A percentile compares a stretch with the other conserved stretches of the same genome.
Evolutionary conservation across 2,113 vertebrate genomes (phyloP).

Genomic region (Sterna hirundo): DNA sequence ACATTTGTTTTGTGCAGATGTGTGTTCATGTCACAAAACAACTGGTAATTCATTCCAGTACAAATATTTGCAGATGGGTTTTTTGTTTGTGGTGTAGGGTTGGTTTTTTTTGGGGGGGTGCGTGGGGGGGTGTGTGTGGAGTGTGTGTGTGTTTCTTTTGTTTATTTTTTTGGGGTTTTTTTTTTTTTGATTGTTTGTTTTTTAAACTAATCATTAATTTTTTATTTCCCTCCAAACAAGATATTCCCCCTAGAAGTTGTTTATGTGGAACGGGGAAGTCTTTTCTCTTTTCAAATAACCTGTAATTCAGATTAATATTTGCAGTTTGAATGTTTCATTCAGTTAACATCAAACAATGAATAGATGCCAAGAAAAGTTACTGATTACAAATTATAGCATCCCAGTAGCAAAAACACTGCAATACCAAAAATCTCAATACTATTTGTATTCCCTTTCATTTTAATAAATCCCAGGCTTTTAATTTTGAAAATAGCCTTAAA

Average conservation of each 20-base stretch:
- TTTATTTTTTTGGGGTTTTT: background rate
- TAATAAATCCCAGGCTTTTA: background rate
- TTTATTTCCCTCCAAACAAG: background rate
- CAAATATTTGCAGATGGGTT: background rate
- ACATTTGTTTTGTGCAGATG: background rate
- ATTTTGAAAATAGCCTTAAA: background rate
- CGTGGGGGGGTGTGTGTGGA: no score
- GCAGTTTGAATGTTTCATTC: background rate
- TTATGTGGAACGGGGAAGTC: background rate
- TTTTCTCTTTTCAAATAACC: background rate
- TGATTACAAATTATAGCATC: background rate
- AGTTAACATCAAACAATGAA: background rate
- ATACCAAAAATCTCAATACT: fast-evolving
- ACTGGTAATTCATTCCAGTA: background rate
- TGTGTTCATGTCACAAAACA: background rate
- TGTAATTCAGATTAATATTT: background rate
- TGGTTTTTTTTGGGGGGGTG: no score
- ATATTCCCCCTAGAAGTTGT: background rate
- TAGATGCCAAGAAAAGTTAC: background rate
- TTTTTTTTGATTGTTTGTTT: fast-evolving
- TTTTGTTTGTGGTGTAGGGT: background rate
- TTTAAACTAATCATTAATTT: background rate
- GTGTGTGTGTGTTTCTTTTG: no score
- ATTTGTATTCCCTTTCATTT: background rate
- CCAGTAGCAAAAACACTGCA: background rate